phyloP scores from a whole-genome alignment of 2,113 vertebrate genomes.

The Ceyx cyanopectus region DNA sequence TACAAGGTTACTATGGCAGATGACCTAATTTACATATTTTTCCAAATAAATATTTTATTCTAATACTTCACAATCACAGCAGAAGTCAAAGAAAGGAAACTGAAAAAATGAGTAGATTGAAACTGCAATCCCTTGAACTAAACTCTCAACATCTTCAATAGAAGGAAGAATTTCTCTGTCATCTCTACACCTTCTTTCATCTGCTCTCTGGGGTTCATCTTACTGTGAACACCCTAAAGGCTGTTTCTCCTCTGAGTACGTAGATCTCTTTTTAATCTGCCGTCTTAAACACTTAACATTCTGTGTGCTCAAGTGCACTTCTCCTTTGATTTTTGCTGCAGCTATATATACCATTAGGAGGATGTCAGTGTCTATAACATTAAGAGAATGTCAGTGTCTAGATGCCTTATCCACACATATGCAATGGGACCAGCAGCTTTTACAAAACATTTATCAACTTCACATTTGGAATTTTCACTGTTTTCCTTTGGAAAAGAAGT shows the following conservation, averaged over 20 bases:
- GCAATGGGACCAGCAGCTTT: not conserved
- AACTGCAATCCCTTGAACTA: not conserved
- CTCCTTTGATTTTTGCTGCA: constrained; percentile 32
- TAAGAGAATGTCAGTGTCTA: not conserved
- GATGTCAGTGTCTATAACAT: constrained; percentile 8
- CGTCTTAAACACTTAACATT: constrained; percentile 30
- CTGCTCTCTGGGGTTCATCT: not conserved
- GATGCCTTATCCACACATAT: not conserved
- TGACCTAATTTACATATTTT: not conserved
- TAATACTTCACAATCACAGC: not conserved
- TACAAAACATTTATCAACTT: constrained; percentile 14
- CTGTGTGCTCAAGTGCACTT: constrained; percentile 5
- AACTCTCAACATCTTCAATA: not conserved
- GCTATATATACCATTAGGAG: constrained; percentile 48
- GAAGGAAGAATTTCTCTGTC: constrained; percentile 35
- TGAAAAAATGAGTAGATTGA: not conserved
- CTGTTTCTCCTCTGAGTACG: not conserved
- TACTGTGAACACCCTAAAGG: constrained; percentile 14
- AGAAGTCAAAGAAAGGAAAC: not conserved
- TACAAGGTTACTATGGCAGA: not conserved
- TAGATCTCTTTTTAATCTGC: constrained; percentile 31
- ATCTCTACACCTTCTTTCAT: constrained; percentile 60
- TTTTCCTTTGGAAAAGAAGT: constrained; percentile 6
- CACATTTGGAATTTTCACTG: not conserved
- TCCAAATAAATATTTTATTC: not conserved